Evolutionary conservation across 2,113 vertebrate species (phyloP).

Genomic region (Maccullochella peelii): DNA sequence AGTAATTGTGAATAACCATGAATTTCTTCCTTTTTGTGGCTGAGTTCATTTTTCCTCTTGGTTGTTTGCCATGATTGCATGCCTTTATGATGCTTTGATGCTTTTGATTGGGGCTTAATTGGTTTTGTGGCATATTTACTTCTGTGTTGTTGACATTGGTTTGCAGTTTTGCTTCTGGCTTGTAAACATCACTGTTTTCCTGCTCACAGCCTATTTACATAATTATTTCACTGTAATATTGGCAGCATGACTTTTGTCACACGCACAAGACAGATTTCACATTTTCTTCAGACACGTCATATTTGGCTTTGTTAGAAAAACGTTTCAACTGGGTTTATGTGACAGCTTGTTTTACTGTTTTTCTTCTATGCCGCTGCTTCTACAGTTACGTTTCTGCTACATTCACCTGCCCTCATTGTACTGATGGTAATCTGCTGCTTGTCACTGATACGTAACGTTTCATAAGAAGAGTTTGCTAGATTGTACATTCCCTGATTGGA

Average conservation of each 20-base stretch:
- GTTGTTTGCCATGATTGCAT: background rate
- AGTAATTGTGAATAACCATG: background rate
- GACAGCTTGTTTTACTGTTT: background rate
- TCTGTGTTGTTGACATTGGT: background rate
- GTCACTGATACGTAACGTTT: background rate
- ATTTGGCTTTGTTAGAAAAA: background rate
- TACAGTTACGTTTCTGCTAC: background rate
- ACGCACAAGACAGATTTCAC: background rate
- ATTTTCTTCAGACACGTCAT: background rate
- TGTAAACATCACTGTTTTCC: background rate
- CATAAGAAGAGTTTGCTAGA: background rate
- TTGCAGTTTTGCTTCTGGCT: background rate
- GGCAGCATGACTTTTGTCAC: background rate
- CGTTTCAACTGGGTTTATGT: background rate
- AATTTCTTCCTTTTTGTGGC: background rate
- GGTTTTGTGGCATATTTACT: background rate
- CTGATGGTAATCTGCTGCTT: background rate
- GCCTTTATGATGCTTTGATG: slow-evolving; percentile 1
- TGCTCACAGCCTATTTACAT: background rate
- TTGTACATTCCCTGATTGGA: background rate
- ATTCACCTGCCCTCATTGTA: background rate
- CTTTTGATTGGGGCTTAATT: background rate
- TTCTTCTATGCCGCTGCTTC: background rate
- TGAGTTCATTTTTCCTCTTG: background rate
- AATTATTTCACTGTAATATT: background rate